Evolutionary conservation across 2,113 vertebrate genomes (phyloP), one percentile per base, ranked within the genome.

Genomic region (Protomyctophum bolini): DNA sequence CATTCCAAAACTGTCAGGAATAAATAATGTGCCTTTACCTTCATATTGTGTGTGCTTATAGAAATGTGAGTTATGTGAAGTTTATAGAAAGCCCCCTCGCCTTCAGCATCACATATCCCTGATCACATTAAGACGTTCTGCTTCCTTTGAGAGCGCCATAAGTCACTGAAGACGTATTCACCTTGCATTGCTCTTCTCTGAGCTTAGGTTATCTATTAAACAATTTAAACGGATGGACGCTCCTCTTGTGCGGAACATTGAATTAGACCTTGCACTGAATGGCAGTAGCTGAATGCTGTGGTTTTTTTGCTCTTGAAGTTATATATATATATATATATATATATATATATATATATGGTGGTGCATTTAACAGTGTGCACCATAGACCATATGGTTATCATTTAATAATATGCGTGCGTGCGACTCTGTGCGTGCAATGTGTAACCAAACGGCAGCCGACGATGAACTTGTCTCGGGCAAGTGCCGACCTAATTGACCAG

Each of bases 401-500:
- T 75, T 76, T 80, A 82, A 56, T 6, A 12, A 12, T 58, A 8
- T 58, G 15, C 9, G 15, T 14, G 14, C 8, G 8, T 58, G n/a
- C n/a, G n/a, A 8, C 14, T 52, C 7, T 58, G 50, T 52, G n/a
- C 6, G 55, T 8, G 56, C 21, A 14, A 14, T 79, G 50, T 52
- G 70, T n/a, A 0, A 51, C 66, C 66, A 41, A 41, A 61, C 28
- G 56, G 63, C 72, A 81, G 70, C 69, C 73, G 65, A 47, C 87
- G 75, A 85, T 87, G 70, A 83, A 83, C 80, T 70, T 83, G 77
- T 88, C 81, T 89, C 73, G 75, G 77, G 76, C 82, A 87, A 81
- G 64, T 89, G 69, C 52, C 56, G 74, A 82, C 83, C 84, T 88
- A 88, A 89, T 85, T 89, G 85, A 85, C 84, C 84, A 87, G 76